Percentiles rank a stretch among this genome's conserved stretches.
phyloP scores from a whole-genome alignment of 2,888 invertebrate genomes.

The Apotomis turbidana region DNA sequence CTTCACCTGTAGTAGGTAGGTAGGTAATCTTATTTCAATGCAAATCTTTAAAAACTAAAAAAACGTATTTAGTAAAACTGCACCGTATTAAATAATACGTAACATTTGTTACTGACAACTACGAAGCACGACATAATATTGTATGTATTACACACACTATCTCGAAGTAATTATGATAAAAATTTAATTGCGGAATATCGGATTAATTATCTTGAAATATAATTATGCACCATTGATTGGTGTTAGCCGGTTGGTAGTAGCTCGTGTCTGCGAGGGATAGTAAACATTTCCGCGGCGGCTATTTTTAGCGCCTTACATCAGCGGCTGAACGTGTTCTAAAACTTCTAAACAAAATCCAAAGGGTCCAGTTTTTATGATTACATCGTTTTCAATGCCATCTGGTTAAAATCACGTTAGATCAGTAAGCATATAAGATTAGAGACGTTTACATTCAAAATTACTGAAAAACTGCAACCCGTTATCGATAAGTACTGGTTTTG shows the following conservation, averaged over 20 bases:
- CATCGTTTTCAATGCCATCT: slow-evolving; percentile 36
- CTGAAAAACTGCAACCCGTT: neutral
- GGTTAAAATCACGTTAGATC: slow-evolving; percentile 22
- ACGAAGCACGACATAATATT: no score
- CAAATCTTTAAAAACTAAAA: no score
- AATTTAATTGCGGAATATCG: neutral
- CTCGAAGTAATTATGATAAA: neutral
- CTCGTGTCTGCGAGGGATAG: slow-evolving; percentile 64
- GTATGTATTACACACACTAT: no score
- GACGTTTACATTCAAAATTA: neutral
- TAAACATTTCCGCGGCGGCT: slow-evolving; percentile 74
- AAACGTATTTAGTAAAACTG: no score
- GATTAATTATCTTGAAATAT: slow-evolving; percentile 6
- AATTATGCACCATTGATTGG: slow-evolving; percentile 29
- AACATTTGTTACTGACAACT: no score
- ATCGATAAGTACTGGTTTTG: neutral
- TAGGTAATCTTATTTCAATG: no score
- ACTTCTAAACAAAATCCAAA: slow-evolving; percentile 55
- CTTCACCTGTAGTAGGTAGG: no score
- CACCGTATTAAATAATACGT: no score
- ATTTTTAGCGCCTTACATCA: slow-evolving; percentile 76
- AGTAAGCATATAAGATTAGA: neutral
- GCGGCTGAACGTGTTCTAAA: slow-evolving; percentile 48
- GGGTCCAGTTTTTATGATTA: slow-evolving; percentile 46
- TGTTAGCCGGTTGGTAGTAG: slow-evolving; percentile 47